Evolutionary conservation across 1,140 invertebrate genomes (phyloP), one percentile per base, ranked within the genome.

Genomic region (Brevipalpus yothersi): DNA sequence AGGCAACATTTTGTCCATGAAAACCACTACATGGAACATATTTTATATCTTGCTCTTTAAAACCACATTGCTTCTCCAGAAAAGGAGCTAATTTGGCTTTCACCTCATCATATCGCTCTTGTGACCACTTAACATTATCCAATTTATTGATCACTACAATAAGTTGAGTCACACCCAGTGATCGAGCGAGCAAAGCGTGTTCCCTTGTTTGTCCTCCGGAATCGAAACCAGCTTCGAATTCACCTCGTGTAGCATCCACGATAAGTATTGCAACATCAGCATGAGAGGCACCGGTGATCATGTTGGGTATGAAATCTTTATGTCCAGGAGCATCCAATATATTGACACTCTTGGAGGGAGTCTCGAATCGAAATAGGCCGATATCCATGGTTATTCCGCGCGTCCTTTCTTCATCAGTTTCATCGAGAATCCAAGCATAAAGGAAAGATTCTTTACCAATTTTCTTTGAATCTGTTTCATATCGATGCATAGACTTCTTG

Each of bases 371-470:
- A 1, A 86, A 86, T 64, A 86, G 81, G 7, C 90, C 93, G 58
- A 97, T 80, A 73, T 98, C 94, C 86, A 97, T 97, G 11, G 94
- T 97, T 41, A 97, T 92, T 51, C 85, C 84, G 58, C 83, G 76
- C 63, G 77, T 76, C 63, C 93, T 79, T 75, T 99, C 93, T 73
- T 98, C 93, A 10, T 89, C 88, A 62, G 90, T 96, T 75, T 97
- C 91, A 75, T 99, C 95, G n/a, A 99, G 73, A 11, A 98, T 88
- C 94, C 94, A 99, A 15, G 94, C 94, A 75, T 88, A 98, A 73
- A 88, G 84, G 68, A 98, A 99, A 53, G 90, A 94, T 64, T 93
- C 86, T 73, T 99, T 99, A 0, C 95, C 95, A 63, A 92, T 72
- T 71, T 97, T 96, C 69, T 89, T 88, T 56, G 93, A 93, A 67